These are phyloP conservation scores for Oryzias melastigma DNA, from an alignment of 2,113 vertebrate genomes.

Conservation along the genomic window DNA sequence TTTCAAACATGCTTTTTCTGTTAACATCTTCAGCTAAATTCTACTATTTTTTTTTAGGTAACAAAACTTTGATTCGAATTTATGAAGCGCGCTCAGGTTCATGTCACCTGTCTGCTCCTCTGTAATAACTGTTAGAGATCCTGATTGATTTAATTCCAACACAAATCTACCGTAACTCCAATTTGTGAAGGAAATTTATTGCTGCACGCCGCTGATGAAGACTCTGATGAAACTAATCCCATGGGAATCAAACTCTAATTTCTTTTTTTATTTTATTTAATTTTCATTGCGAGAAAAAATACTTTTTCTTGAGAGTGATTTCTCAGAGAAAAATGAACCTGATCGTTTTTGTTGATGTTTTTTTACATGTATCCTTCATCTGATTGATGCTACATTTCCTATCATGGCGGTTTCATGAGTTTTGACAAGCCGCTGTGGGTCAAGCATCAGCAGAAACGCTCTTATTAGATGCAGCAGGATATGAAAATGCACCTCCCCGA, in stretches of 20 bases:
- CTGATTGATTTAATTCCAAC: constrained; percentile 3
- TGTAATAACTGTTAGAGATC: background rate
- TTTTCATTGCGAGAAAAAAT: background rate
- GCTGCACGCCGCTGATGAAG: constrained; percentile 10
- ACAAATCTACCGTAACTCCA: constrained; percentile 6
- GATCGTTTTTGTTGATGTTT: background rate
- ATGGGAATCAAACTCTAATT: constrained; percentile 19
- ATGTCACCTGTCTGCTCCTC: background rate
- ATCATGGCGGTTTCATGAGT: background rate
- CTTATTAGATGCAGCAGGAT: constrained; percentile 6
- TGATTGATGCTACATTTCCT: background rate
- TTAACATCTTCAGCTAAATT: no score
- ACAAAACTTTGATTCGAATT: background rate
- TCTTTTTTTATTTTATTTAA: constrained; percentile 1
- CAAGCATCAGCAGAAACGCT: background rate
- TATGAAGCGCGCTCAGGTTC: background rate
- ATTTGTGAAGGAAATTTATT: constrained; percentile 23
- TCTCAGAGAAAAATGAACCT: background rate
- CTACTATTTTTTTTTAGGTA: background rate
- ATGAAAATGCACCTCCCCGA: constrained; percentile 25
- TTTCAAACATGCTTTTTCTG: no score
- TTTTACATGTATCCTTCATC: background rate
- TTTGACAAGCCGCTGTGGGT: background rate
- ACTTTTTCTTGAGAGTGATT: background rate
- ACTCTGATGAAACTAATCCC: constrained; percentile 17